These are phyloP conservation scores for Eulemur coronatus DNA, from an alignment of 2,797 vertebrate genomes.

Conservation along the genomic window DNA sequence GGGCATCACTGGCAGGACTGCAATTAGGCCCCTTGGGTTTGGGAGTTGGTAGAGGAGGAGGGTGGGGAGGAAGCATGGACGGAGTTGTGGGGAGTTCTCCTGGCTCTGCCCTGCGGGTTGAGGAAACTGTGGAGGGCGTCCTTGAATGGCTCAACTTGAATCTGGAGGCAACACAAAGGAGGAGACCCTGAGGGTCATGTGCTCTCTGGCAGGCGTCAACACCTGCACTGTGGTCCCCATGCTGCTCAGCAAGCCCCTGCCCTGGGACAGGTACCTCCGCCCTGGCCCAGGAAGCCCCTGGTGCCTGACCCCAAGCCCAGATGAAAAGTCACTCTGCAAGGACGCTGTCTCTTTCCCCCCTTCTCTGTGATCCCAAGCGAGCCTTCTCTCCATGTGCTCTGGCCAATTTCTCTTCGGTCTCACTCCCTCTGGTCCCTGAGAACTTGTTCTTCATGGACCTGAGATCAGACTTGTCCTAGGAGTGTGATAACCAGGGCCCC, in stretches of 20 bases:
- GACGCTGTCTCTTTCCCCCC: not conserved
- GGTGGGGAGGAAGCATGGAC: not conserved
- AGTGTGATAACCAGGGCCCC: not conserved
- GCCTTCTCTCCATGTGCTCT: not conserved
- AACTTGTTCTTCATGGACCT: not conserved
- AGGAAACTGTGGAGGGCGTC: conserved; percentile 38
- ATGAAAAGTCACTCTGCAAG: not conserved
- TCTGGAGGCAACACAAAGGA: not conserved
- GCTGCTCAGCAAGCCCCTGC: conserved; percentile 44
- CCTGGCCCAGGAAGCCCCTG: too few relatives aligned
- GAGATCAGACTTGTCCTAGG: not conserved
- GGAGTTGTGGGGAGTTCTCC: not conserved
- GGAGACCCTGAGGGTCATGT: conserved; percentile 31
- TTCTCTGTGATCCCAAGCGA: not conserved
- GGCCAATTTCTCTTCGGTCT: not conserved
- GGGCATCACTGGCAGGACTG: not conserved
- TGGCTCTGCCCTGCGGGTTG: not conserved
- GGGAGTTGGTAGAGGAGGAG: not conserved
- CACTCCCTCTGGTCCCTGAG: not conserved
- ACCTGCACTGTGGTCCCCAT: not conserved
- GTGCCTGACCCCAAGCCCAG: not conserved
- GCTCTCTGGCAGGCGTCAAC: conserved; percentile 33
- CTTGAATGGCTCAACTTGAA: not conserved
- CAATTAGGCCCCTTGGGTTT: not conserved
- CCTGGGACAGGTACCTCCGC: conserved; percentile 38